A percentile compares a stretch with the other conserved stretches of the same genome.
Conservation (phyloP, 2,888 invertebrate genomes). For the Abscondita cerata region DNA sequence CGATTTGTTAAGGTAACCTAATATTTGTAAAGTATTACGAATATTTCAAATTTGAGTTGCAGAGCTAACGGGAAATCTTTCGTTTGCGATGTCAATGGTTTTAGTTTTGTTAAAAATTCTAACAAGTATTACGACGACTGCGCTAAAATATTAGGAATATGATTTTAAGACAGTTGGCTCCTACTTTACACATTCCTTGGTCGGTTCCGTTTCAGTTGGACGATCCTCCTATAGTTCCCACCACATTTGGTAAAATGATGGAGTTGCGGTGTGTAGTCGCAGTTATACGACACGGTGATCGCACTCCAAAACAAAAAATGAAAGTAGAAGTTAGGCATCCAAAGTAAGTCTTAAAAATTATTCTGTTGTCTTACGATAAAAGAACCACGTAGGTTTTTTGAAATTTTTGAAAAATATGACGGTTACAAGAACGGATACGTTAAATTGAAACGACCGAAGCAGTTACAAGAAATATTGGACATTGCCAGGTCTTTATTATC, state of each 20-base stretch:
- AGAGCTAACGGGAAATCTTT: conserved; percentile 98
- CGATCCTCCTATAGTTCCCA: conserved; percentile 98
- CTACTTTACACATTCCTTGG: conserved; percentile 96
- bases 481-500: conserved; percentile 89
- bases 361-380: conserved; percentile 1
- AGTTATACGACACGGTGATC: conserved; percentile 96
- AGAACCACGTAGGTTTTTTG: conserved; percentile 82
- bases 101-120: conserved; percentile 99
- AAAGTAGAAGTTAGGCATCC: conserved; percentile 98
- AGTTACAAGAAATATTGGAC: conserved; percentile 96
- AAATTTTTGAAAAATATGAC: conserved; percentile 97
- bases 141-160: conserved; percentile 97
- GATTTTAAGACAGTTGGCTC: conserved; percentile 93
- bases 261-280: conserved; percentile 93
- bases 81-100: conserved; percentile 99
- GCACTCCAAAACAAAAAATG: conserved; percentile 99
- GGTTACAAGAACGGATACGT: conserved; percentile 96
- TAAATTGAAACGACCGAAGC: conserved; percentile 96
- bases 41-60: no score
- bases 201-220: conserved; percentile 96
- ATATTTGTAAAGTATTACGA: not conserved
- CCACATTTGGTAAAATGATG: conserved; percentile 98
- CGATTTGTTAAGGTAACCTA: conserved; percentile 90
- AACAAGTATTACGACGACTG: conserved; percentile 99
- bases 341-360: conserved; percentile 74